Conservation (phyloP, 2,113 vertebrate genomes). For the Scortum barcoo region DNA sequence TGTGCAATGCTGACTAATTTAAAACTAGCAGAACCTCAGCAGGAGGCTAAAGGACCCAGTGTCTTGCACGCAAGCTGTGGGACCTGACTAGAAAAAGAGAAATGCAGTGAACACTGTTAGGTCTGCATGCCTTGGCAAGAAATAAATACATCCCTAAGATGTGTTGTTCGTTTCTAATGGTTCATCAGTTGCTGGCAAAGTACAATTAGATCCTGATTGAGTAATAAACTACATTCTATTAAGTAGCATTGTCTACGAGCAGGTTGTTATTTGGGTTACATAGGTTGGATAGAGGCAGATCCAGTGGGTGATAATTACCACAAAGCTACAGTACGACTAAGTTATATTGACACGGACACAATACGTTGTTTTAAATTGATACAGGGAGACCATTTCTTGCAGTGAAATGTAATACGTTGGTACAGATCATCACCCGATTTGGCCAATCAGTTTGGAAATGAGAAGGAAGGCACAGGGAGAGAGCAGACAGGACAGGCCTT, state of each 20-base stretch:
- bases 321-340: slow-evolving; percentile 25
- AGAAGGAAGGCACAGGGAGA: slow-evolving; percentile 79
- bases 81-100: slow-evolving; percentile 30
- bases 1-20: slow-evolving; percentile 10
- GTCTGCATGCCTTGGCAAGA: slow-evolving; percentile 47
- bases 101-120: slow-evolving; percentile 45
- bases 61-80: neutral
- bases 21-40: slow-evolving; percentile 30
- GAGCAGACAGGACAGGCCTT: slow-evolving; percentile 54
- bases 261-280: slow-evolving; percentile 43
- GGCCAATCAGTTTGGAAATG: slow-evolving; percentile 59
- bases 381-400: slow-evolving; percentile 30
- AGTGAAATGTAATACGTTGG: slow-evolving; percentile 16
- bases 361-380: slow-evolving; percentile 49
- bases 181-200: slow-evolving; percentile 44
- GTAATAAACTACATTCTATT: slow-evolving; percentile 37
- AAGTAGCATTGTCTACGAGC: slow-evolving; percentile 35
- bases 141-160: neutral
- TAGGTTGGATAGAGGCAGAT: slow-evolving; percentile 27
- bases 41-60: slow-evolving; percentile 24
- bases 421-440: slow-evolving; percentile 24
- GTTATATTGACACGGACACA: slow-evolving; percentile 42
- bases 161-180: slow-evolving; percentile 23
- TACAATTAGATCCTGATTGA: slow-evolving; percentile 51
- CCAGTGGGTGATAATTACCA: slow-evolving; percentile 53